phyloP scores from a whole-genome alignment of 2,888 invertebrate species.

The Stenurella melanura region DNA sequence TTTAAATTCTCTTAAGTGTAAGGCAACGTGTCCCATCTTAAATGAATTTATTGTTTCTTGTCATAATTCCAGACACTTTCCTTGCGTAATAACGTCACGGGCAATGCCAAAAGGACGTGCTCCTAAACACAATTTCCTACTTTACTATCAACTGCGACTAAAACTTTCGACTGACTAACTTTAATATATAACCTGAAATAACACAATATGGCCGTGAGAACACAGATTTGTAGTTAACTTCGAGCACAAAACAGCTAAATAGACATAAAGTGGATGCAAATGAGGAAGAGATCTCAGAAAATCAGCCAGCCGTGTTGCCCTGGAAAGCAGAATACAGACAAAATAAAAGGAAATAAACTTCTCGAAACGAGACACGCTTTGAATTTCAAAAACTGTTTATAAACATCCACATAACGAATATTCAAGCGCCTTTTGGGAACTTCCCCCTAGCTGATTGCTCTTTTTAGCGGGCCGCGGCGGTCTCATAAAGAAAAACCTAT shows the following conservation, averaged over 20 bases:
- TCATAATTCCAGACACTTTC: not conserved
- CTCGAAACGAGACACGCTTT: conserved; percentile 19
- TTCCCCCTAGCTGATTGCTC: conserved; percentile 14
- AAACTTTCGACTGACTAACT: not conserved
- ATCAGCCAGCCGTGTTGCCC: conserved; percentile 29
- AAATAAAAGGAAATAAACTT: conserved; percentile 31
- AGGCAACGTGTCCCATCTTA: not conserved
- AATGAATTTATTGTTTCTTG: not conserved
- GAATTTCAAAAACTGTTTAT: conserved; percentile 35
- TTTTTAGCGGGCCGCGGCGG: conserved; percentile 10
- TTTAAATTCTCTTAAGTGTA: not conserved
- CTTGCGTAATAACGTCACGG: not conserved
- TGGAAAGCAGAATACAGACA: not conserved
- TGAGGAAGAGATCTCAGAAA: conserved; percentile 20
- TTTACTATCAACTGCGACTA: conserved; percentile 9
- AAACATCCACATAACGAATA: conserved; percentile 21
- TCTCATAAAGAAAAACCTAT: conserved; percentile 7
- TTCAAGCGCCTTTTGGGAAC: conserved; percentile 9
- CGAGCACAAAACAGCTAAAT: conserved; percentile 7
- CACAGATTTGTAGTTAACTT: conserved; percentile 19
- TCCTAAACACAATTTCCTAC: conserved; percentile 16
- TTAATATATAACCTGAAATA: not conserved
- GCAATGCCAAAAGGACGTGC: not conserved
- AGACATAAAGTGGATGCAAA: conserved; percentile 32
- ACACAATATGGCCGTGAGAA: not conserved